phyloP scores from a whole-genome alignment of 2,888 invertebrate genomes.

The Cantharis lateralis region DNA sequence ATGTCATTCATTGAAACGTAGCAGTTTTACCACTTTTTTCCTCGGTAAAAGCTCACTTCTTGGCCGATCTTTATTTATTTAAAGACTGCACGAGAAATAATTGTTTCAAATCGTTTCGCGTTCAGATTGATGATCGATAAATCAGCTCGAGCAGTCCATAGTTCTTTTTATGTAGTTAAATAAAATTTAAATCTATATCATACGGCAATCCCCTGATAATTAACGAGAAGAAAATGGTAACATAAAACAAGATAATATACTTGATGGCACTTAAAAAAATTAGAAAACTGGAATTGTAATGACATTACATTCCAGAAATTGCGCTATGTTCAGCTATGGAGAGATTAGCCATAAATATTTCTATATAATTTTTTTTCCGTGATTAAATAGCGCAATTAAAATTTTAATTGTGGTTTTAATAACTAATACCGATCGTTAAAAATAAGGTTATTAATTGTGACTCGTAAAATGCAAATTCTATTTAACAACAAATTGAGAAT shows the following conservation, averaged over 20 bases:
- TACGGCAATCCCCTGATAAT: neutral
- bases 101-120: neutral
- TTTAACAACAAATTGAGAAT: neutral
- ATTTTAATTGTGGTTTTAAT: neutral
- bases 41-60: neutral
- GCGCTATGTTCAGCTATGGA: neutral
- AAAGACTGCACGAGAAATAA: neutral
- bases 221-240: constrained; percentile 1
- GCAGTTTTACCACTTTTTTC: neutral
- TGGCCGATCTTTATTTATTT: neutral
- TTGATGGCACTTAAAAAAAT: constrained; percentile 21
- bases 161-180: neutral
- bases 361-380: neutral
- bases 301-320: constrained; percentile 36
- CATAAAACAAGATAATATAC: constrained; percentile 20
- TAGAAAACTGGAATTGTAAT: constrained; percentile 36
- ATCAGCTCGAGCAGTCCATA: neutral
- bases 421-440: neutral
- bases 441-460: neutral
- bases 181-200: neutral
- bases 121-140: neutral
- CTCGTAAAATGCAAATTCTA: neutral
- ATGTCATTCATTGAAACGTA: neutral
- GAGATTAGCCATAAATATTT: neutral
- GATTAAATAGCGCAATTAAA: neutral